Percentiles rank a stretch among this genome's conserved stretches.
These are phyloP conservation scores for Tortrix viridana DNA, from an alignment of 2,888 invertebrate species.

Conservation along the genomic window DNA sequence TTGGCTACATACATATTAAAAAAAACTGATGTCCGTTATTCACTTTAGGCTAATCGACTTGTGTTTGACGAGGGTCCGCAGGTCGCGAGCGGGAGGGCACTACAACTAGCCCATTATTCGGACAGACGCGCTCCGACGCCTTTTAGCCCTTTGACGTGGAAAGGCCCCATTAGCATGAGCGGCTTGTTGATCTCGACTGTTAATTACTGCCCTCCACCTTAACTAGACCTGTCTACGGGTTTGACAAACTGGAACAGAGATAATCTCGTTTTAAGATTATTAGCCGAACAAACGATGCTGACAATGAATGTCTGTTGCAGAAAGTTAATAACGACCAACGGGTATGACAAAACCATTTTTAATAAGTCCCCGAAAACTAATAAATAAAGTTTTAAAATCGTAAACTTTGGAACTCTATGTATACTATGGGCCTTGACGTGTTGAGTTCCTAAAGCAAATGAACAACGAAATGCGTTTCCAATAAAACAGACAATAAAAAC, in stretches of 20 bases:
- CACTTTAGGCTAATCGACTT: slow-evolving; percentile 78
- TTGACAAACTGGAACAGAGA: slow-evolving; percentile 22
- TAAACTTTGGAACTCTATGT: no score
- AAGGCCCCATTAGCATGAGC: slow-evolving; percentile 79
- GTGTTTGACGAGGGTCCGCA: slow-evolving; percentile 78
- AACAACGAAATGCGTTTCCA: slow-evolving; percentile 22
- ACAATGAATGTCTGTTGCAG: neutral
- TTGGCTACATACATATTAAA: slow-evolving; percentile 48
- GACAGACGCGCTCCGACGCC: slow-evolving; percentile 80
- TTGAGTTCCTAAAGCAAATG: slow-evolving; percentile 33
- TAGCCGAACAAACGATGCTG: neutral
- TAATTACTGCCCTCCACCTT: slow-evolving; percentile 78
- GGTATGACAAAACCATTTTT: no score
- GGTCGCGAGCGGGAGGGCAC: slow-evolving; percentile 64
- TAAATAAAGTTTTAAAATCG: no score
- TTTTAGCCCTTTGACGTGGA: slow-evolving; percentile 81
- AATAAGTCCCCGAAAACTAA: no score
- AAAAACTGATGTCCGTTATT: slow-evolving; percentile 66
- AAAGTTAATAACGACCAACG: neutral
- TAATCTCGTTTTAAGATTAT: neutral
- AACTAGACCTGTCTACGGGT: slow-evolving; percentile 48
- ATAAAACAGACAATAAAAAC: slow-evolving; percentile 35
- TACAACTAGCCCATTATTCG: slow-evolving; percentile 78
- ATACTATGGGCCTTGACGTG: no score
- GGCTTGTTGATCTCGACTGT: slow-evolving; percentile 79